Conservation (phyloP, 2,888 invertebrate species). For the Schizaphis graminum region DNA sequence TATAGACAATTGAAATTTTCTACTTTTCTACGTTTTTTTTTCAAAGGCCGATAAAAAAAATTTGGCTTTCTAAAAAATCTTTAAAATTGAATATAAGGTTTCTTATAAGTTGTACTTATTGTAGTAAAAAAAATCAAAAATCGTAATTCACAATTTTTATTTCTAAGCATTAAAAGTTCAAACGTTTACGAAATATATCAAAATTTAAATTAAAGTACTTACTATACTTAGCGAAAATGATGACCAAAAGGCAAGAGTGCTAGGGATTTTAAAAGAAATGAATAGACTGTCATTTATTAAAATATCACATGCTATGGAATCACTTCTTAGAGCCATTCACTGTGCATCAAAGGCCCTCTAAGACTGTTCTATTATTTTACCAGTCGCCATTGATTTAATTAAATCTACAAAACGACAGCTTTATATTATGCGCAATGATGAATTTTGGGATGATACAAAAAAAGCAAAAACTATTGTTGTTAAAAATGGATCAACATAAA, state of each 20-base stretch:
- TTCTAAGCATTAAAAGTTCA: too few species aligned
- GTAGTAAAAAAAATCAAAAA: too few species aligned
- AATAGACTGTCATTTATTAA: constrained; percentile 6
- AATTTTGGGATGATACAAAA: not conserved
- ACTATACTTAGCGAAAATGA: constrained; percentile 1
- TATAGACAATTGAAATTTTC: too few species aligned
- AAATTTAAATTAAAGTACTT: constrained; percentile 30
- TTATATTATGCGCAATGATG: not conserved
- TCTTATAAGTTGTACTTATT: too few species aligned
- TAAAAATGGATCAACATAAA: not conserved
- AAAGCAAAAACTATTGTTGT: not conserved
- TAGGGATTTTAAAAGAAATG: constrained; percentile 20
- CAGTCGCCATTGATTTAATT: constrained; percentile 9
- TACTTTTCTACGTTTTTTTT: too few species aligned
- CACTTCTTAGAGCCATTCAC: not conserved
- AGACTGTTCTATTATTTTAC: constrained; percentile 12
- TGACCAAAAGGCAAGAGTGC: constrained; percentile 11
- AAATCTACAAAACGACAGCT: constrained; percentile 6
- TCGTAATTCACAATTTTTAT: too few species aligned
- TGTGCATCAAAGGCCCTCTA: not conserved
- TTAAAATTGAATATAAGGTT: too few species aligned
- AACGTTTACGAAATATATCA: too few species aligned
- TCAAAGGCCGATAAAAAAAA: too few species aligned
- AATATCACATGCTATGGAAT: constrained; percentile 5
- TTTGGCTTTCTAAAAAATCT: too few species aligned